Conservation (phyloP, 2,888 invertebrate species). For the Cephonodes hylas region DNA sequence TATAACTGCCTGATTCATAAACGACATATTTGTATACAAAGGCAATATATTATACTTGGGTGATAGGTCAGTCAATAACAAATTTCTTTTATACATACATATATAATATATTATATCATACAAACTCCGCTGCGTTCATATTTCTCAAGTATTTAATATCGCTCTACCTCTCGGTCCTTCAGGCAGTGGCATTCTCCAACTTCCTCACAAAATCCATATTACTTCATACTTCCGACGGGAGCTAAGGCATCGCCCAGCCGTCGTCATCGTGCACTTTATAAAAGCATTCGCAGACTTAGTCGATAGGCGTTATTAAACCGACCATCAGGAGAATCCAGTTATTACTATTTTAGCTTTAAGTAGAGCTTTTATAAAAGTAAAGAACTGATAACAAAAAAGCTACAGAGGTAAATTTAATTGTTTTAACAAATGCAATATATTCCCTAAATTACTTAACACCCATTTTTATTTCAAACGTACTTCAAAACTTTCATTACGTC, state of each 20-base stretch:
- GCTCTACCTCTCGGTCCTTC: not conserved
- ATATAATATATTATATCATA: too few relatives aligned
- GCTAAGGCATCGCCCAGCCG: not conserved
- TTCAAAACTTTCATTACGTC: not conserved
- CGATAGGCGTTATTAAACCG: conserved; percentile 10
- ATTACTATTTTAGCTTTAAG: too few relatives aligned
- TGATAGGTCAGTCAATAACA: too few relatives aligned
- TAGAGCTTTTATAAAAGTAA: too few relatives aligned
- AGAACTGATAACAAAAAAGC: too few relatives aligned
- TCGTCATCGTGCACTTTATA: not conserved
- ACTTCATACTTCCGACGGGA: not conserved
- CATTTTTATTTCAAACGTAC: too few relatives aligned
- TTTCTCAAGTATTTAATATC: not conserved
- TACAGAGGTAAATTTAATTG: too few relatives aligned
- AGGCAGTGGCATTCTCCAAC: not conserved
- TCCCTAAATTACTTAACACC: too few relatives aligned
- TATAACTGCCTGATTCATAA: too few relatives aligned
- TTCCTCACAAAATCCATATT: not conserved
- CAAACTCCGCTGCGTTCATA: not conserved
- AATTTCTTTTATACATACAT: too few relatives aligned
- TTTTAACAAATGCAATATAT: not conserved
- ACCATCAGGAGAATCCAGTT: not conserved
- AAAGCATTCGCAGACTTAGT: not conserved
- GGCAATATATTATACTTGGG: too few relatives aligned
- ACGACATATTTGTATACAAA: too few relatives aligned